Base-by-base conservation (phyloP, 1,140 invertebrate genomes). In the Andricus grossulariae region DNA sequence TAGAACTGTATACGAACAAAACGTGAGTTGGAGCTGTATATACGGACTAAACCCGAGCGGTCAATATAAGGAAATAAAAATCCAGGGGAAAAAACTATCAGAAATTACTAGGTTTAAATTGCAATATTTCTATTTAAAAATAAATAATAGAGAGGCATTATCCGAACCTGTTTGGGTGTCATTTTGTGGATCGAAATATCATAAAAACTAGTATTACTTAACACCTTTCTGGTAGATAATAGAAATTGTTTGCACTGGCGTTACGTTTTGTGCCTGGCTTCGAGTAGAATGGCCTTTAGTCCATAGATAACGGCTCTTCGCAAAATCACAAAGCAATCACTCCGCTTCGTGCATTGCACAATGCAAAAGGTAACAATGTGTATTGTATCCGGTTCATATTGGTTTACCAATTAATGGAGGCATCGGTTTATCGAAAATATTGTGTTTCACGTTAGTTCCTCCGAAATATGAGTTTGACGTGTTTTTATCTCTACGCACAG, bases 271-370 rank as follows among this genome's bases (percentile, higher is more conserved):
- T 73, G 74, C 75, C 66, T 25, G 54, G 50, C 39, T 66, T 39
- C 50, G 74, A 13, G 25, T 81, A 52, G 49, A 76, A 79, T 75
- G 73, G 78, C 78, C 25, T 76, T 72, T 72, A 77, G 72, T 75
- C 77, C 72, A 71, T 19, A 80, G 79, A 82, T 82, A 82, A 82
- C 81, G 81, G 79, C 72, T 79, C 80, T 79, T 75, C 49, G 72
- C 74, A 50, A 80, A 80, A 82, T 82, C 78, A 82, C 79, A 82
- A 82, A 82, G 79, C 79, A 80, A 80, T 80, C 78, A 78, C 76
- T 78, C 76, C 51, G 75, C 73, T 45, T 70, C 74, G 76, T 49
- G 21, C 50, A 19, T 49, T 16, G 77, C 71, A 75, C 81, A 82
- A 82, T 79, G 70, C 70, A 50, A 78, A 32, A 80, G 70, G 54